Conservation (phyloP, 2,113 vertebrate genomes). For the Etheostoma cragini region DNA sequence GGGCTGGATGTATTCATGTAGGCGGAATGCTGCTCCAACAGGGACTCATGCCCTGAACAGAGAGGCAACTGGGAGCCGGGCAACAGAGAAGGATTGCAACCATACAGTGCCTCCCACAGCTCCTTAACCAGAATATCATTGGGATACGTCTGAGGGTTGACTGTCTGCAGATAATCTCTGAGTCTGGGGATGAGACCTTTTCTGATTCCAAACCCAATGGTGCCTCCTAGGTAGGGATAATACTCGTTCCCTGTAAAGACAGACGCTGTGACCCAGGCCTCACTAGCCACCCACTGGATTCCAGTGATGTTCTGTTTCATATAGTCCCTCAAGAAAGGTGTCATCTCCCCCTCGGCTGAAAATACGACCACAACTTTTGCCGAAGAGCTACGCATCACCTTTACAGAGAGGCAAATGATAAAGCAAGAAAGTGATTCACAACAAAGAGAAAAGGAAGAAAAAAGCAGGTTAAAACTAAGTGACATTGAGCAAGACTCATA, state of each 20-base stretch:
- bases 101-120: conserved; percentile 81
- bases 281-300: conserved; percentile 85
- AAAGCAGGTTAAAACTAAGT: neutral
- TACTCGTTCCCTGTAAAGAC: conserved; percentile 78
- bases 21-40: conserved; percentile 71
- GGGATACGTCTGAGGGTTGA: conserved; percentile 76
- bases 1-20: conserved; percentile 81
- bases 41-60: conserved; percentile 76
- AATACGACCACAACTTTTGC: conserved; percentile 83
- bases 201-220: conserved; percentile 82
- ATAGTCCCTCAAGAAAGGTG: conserved; percentile 81
- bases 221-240: conserved; percentile 81
- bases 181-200: conserved; percentile 76
- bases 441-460: neutral
- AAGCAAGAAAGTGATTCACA: neutral
- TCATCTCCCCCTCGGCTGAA: conserved; percentile 82
- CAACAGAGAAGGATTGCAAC: conserved; percentile 65
- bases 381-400: conserved; percentile 79
- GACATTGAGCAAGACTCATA: neutral
- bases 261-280: conserved; percentile 84
- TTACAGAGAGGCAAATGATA: neutral
- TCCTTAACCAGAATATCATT: conserved; percentile 75
- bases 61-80: conserved; percentile 40
- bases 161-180: conserved; percentile 73
- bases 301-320: conserved; percentile 82